phyloP scores from a whole-genome alignment of 2,888 invertebrate species.

The Andrena marginata region DNA sequence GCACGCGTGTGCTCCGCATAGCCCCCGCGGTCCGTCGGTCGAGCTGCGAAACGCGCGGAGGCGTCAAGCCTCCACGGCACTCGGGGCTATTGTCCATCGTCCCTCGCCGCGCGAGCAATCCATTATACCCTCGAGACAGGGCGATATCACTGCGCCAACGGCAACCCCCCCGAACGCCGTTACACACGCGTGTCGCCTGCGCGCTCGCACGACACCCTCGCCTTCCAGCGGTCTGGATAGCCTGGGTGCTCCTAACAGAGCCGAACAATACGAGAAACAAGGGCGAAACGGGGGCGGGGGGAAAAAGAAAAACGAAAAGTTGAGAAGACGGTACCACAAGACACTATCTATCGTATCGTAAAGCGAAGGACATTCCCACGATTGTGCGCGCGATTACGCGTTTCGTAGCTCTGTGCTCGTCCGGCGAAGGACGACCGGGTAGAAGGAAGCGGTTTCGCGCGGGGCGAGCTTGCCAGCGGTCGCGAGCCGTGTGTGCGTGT shows the following conservation, averaged over 20 bases:
- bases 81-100: constrained; percentile 51
- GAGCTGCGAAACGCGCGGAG: constrained; percentile 11
- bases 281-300: background rate
- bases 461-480: constrained; percentile 9
- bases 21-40: constrained; percentile 16
- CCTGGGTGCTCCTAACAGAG: background rate
- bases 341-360: background rate
- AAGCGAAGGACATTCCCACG: background rate
- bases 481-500: constrained; percentile 10
- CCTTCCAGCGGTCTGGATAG: background rate
- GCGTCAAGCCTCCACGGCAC: constrained; percentile 39
- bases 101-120: constrained; percentile 55
- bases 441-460: constrained; percentile 17
- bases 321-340: too few relatives aligned
- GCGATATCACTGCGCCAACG: constrained; percentile 37
- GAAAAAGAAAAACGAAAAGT: background rate
- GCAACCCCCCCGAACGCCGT: background rate
- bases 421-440: constrained; percentile 14
- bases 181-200: background rate
- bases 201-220: background rate
- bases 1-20: constrained; percentile 39
- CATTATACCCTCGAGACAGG: constrained; percentile 49
- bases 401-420: too few relatives aligned
- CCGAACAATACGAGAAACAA: background rate
- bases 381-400: constrained; percentile 8